phyloP scores from a whole-genome alignment of 2,797 vertebrate species.

The Harpagifer antarcticus region DNA sequence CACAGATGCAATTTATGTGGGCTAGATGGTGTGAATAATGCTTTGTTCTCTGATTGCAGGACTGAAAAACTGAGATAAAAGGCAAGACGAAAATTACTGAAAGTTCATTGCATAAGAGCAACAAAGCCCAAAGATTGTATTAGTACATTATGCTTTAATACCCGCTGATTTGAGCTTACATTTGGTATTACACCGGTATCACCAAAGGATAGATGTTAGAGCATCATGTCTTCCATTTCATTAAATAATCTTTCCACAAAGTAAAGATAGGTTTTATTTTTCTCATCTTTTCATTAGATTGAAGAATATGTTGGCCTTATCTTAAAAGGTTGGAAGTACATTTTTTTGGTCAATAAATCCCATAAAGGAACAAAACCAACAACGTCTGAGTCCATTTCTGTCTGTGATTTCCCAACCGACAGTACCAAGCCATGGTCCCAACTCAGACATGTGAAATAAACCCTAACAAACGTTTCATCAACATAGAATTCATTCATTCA shows the following conservation, averaged over 20 bases:
- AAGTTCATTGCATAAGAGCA: constrained; percentile 2
- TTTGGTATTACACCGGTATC: neutral
- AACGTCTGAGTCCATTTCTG: neutral
- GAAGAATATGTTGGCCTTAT: neutral
- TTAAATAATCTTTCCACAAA: neutral
- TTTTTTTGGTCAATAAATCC: neutral
- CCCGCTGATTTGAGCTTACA: neutral
- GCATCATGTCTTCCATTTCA: neutral
- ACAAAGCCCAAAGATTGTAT: neutral
- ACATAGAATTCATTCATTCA: neutral
- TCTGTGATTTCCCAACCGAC: neutral
- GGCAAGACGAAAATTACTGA: neutral
- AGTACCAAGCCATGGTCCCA: neutral
- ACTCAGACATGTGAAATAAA: too few relatives aligned
- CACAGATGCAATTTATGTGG: constrained; percentile 51
- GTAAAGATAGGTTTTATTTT: too few relatives aligned
- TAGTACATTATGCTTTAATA: neutral
- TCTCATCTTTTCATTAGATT: neutral
- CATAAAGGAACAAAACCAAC: constrained; percentile 9
- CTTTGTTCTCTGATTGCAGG: constrained; percentile 47
- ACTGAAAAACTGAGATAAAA: constrained; percentile 23
- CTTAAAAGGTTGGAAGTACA: neutral
- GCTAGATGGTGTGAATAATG: constrained; percentile 31
- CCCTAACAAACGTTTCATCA: neutral
- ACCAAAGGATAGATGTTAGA: neutral